These are phyloP conservation scores for Nannoperca australis DNA, from an alignment of 2,797 vertebrate species.

Conservation along the genomic window DNA sequence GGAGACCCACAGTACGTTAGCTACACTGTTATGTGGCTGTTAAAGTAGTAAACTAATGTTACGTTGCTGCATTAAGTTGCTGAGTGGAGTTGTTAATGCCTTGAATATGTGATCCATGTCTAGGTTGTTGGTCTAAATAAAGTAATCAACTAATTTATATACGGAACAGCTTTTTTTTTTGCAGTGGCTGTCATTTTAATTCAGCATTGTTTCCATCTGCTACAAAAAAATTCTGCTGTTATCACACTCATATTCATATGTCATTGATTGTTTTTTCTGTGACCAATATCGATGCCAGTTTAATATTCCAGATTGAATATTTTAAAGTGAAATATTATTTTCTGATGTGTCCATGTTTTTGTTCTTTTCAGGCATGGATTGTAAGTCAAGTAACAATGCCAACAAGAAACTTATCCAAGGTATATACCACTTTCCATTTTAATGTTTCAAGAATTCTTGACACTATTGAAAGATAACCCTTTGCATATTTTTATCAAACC, in stretches of 20 bases:
- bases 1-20: too few relatives aligned
- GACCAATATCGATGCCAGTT: neutral
- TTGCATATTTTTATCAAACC: neutral
- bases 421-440: constrained; percentile 64
- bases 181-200: neutral
- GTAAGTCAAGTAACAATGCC: constrained; percentile 85
- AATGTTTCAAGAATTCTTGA: neutral
- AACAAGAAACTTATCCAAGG: constrained; percentile 95
- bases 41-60: neutral
- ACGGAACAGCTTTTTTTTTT: neutral
- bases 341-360: constrained; percentile 25
- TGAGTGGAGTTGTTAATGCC: neutral
- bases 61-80: neutral
- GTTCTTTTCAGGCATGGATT: constrained; percentile 89
- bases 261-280: neutral
- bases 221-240: neutral
- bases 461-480: neutral
- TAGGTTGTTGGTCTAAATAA: neutral
- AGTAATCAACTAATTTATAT: neutral
- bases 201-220: neutral
- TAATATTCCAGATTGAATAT: neutral
- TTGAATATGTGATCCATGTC: neutral
- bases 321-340: neutral
- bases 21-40: neutral
- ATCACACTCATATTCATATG: too few relatives aligned